These are phyloP conservation scores for Mimachlamys varia DNA, from an alignment of 2,888 invertebrate genomes.

Conservation along the genomic window DNA sequence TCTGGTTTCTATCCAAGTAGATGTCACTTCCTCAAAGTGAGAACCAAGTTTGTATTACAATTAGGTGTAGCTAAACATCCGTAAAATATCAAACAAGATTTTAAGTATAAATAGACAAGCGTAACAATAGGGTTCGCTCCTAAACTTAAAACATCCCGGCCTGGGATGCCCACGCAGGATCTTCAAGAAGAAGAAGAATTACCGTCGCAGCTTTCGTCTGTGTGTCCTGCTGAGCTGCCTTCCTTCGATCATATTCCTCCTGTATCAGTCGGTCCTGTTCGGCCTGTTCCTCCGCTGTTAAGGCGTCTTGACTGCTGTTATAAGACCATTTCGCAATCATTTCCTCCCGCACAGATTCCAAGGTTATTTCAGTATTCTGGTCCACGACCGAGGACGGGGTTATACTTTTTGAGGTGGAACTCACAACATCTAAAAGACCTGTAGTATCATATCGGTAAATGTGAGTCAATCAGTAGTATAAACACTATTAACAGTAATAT, in stretches of 20 bases:
- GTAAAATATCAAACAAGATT: no score
- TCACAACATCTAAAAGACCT: not conserved
- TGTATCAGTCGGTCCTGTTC: not conserved
- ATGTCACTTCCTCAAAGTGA: no score
- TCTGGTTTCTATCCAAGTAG: no score
- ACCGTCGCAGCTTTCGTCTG: not conserved
- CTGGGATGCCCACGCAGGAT: no score
- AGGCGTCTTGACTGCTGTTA: not conserved
- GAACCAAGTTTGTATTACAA: no score
- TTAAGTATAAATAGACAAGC: no score
- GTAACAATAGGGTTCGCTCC: no score
- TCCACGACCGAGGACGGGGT: not conserved
- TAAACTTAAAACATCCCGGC: no score
- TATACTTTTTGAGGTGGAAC: not conserved
- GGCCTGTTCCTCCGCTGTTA: not conserved
- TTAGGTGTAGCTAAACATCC: no score
- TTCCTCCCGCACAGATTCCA: not conserved
- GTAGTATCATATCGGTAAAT: not conserved
- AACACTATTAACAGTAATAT: no score
- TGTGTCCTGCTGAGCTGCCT: not conserved
- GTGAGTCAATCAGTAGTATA: no score
- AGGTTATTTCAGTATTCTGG: not conserved
- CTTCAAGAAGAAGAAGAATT: no score
- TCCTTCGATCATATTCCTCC: not conserved
- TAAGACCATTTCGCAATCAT: not conserved